Percentiles rank a stretch among this genome's conserved stretches.
Conservation (phyloP, 2,113 vertebrate genomes). For the Boleophthalmus pectinirostris region DNA sequence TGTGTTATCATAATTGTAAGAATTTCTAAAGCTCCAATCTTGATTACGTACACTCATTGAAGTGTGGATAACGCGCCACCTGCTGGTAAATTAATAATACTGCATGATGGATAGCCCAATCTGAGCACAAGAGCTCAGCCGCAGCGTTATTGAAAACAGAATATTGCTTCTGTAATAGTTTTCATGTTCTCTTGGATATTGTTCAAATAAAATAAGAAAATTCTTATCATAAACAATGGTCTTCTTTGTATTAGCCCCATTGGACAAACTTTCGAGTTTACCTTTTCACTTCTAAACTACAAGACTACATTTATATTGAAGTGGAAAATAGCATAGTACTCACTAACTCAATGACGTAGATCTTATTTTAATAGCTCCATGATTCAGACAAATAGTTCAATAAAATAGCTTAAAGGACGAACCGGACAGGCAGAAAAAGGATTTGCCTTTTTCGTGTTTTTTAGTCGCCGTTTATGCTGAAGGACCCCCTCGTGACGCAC, state of each 20-base stretch:
- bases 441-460: not conserved
- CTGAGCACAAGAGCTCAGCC: not conserved
- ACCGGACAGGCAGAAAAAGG: not conserved
- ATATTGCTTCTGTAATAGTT: not conserved
- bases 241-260: too few species aligned
- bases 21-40: too few species aligned
- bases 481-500: slow-evolving; percentile 36
- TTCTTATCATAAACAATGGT: not conserved
- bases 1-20: too few species aligned
- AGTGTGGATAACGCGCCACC: slow-evolving; percentile 10
- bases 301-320: too few species aligned
- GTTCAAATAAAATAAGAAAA: not conserved
- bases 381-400: not conserved
- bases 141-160: too few species aligned
- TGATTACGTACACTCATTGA: not conserved
- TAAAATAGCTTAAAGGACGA: not conserved
- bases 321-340: too few species aligned
- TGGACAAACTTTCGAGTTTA: too few species aligned
- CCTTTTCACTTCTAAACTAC: too few species aligned
- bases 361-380: too few species aligned
- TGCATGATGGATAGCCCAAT: not conserved
- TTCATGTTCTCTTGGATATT: not conserved
- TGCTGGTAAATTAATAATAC: slow-evolving; percentile 15
- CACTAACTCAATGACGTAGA: not conserved
- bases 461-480: not conserved